Conservation (phyloP, 2,797 vertebrate genomes). For the Cheirogaleus major region DNA sequence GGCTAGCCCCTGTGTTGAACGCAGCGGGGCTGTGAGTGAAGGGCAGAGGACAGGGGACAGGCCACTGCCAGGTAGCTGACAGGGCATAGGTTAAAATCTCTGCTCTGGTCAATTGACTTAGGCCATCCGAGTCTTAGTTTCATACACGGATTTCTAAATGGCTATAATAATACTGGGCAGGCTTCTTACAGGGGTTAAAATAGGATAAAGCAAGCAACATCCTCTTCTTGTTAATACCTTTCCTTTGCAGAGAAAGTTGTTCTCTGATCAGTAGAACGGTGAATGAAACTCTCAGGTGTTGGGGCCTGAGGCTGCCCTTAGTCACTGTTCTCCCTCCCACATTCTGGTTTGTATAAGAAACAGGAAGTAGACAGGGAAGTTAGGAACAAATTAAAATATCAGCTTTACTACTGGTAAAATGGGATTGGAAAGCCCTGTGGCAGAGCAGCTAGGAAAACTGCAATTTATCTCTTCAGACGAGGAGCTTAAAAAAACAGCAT, state of each 20-base stretch:
- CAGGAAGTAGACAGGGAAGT: neutral
- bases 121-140: conserved; percentile 10
- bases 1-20: neutral
- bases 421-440: neutral
- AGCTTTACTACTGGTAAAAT: neutral
- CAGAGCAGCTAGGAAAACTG: neutral
- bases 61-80: neutral
- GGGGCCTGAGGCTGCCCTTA: neutral
- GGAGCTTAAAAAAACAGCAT: neutral
- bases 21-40: neutral
- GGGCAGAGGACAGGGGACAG: neutral
- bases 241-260: neutral
- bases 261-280: neutral
- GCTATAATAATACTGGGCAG: neutral
- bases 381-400: neutral
- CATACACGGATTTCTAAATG: conserved; percentile 13
- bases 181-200: neutral
- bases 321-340: neutral
- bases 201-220: conserved; percentile 11
- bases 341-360: neutral
- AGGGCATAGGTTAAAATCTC: neutral
- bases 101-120: neutral
- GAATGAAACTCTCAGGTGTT: neutral
- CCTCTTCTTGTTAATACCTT: neutral
- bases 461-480: neutral